Evolutionary conservation across 2,888 invertebrate genomes (phyloP).

Genomic region (Cetonia aurata): DNA sequence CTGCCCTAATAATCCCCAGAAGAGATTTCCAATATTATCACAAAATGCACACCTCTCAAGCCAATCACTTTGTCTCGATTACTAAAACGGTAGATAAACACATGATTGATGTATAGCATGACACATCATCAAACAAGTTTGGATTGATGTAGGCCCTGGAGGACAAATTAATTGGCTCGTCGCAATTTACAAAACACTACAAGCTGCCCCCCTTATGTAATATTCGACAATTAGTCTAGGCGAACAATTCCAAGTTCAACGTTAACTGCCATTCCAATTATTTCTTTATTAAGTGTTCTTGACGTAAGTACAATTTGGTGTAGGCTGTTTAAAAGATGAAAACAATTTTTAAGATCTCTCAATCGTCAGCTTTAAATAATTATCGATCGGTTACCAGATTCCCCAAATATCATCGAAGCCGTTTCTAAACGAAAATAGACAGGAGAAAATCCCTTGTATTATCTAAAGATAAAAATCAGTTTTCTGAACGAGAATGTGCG

Average conservation of each 20-base stretch:
- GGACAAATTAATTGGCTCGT: no score
- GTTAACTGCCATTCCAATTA: background rate
- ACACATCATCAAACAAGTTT: no score
- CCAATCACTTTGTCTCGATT: no score
- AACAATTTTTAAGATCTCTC: background rate
- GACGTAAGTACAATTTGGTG: background rate
- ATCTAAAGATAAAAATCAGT: constrained; percentile 34
- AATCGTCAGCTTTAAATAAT: background rate
- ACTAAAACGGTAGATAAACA: no score
- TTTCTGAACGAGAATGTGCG: constrained; percentile 17
- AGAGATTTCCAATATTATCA: no score
- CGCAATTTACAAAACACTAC: background rate
- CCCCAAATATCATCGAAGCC: constrained; percentile 2
- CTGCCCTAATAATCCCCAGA: no score
- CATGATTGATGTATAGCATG: no score
- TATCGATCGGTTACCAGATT: constrained; percentile 12
- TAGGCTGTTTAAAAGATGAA: background rate
- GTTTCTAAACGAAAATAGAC: constrained; percentile 22
- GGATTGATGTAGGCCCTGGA: no score
- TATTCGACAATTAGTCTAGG: background rate
- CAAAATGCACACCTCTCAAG: no score
- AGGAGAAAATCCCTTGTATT: constrained; percentile 16
- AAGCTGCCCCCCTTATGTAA: background rate
- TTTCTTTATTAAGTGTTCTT: no score
- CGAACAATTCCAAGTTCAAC: constrained; percentile 18